Evolutionary conservation across 35 echinoderm and acorn worm species (phyloP).

Genomic region (Amphiura filiformis): DNA sequence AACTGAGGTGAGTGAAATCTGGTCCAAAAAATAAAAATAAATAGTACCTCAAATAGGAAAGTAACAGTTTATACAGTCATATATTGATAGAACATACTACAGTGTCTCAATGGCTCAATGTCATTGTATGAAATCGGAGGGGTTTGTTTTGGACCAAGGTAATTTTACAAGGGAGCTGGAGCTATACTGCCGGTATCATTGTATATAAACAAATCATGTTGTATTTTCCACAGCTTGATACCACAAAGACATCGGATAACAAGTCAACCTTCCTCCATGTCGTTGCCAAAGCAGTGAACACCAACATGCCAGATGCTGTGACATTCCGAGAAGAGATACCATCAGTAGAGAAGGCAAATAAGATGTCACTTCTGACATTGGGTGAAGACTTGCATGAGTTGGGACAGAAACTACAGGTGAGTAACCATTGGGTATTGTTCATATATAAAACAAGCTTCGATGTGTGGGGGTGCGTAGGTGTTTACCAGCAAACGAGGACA

Average conservation of each 20-base stretch:
- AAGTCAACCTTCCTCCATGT: slow-evolving; percentile 97
- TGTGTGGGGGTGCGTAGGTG: too few relatives aligned
- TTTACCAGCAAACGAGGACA: too few relatives aligned
- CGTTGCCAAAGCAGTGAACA: slow-evolving; percentile 88
- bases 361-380: slow-evolving; percentile 62
- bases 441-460: too few relatives aligned
- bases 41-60: too few relatives aligned
- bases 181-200: background rate
- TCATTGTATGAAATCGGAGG: too few relatives aligned
- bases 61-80: too few relatives aligned
- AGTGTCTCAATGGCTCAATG: too few relatives aligned
- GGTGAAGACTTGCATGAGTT: slow-evolving; percentile 67
- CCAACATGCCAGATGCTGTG: slow-evolving; percentile 81
- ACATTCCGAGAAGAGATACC: slow-evolving; percentile 88
- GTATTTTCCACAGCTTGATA: slow-evolving; percentile 66
- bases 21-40: too few relatives aligned
- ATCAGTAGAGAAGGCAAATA: slow-evolving; percentile 64
- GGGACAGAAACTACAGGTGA: slow-evolving; percentile 56
- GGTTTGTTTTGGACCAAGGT: too few relatives aligned
- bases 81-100: too few relatives aligned
- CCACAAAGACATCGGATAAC: slow-evolving; percentile 96
- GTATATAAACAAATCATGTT: background rate
- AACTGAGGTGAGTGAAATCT: slow-evolving; percentile 63
- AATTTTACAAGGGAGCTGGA: background rate
- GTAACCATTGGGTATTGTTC: too few relatives aligned